Conservation (phyloP, 2,888 invertebrate genomes). For the Campopleginae sp. region DNA sequence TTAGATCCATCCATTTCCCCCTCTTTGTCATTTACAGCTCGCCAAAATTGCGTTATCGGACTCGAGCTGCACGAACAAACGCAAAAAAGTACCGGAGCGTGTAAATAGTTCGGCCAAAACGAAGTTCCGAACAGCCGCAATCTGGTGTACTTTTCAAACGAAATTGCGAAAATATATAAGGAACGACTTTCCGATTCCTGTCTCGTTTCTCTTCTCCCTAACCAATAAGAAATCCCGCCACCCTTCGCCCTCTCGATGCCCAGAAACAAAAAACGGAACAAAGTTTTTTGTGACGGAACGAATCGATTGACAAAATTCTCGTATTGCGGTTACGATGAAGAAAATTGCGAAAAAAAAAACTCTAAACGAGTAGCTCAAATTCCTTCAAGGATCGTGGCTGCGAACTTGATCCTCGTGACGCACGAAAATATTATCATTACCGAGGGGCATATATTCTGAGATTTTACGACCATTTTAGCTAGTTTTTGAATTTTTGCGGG, state of each 20-base stretch:
- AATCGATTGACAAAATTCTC: not conserved
- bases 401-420: not conserved
- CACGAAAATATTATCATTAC: not conserved
- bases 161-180: not conserved
- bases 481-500: too few relatives aligned
- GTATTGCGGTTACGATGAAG: not conserved
- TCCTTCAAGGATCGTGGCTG: not conserved
- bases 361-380: not conserved
- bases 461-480: too few relatives aligned
- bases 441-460: too few relatives aligned
- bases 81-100: slow-evolving; percentile 40
- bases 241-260: not conserved
- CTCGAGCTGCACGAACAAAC: slow-evolving; percentile 42
- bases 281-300: not conserved
- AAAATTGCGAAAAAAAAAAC: not conserved
- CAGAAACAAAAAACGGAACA: not conserved
- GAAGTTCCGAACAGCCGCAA: slow-evolving; percentile 1
- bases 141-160: not conserved
- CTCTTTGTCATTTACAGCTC: slow-evolving; percentile 66
- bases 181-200: not conserved
- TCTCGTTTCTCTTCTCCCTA: not conserved
- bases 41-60: slow-evolving; percentile 60
- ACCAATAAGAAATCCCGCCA: not conserved
- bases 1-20: slow-evolving; percentile 58
- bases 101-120: slow-evolving; percentile 28